phyloP scores from a whole-genome alignment of 30 jellyfish, hydroid and myxozoan genomes.

The Chironex yamaguchii region DNA sequence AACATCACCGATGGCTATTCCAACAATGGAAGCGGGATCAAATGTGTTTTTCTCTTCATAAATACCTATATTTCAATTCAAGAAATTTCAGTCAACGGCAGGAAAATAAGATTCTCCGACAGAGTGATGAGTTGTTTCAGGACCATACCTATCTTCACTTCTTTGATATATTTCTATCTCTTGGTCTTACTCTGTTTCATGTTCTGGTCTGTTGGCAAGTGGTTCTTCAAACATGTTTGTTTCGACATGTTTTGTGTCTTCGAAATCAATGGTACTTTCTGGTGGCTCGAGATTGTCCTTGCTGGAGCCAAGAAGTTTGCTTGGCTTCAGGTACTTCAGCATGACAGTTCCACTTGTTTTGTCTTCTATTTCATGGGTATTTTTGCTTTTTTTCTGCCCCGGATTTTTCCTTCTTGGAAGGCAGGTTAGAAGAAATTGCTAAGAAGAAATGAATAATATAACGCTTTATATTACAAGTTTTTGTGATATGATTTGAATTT shows the following conservation, averaged over 20 bases:
- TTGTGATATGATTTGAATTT: constrained; percentile 9
- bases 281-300: constrained; percentile 50
- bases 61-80: constrained; percentile 29
- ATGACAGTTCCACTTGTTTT: constrained; percentile 49
- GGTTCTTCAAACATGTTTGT: constrained; percentile 31
- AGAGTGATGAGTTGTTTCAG: constrained; percentile 47
- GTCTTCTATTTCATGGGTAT: constrained; percentile 53
- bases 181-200: constrained; percentile 53
- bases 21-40: constrained; percentile 63
- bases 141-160: constrained; percentile 26
- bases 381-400: constrained; percentile 50
- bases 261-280: constrained; percentile 9
- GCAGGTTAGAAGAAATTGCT: constrained; percentile 59
- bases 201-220: constrained; percentile 10
- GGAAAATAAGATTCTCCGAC: constrained; percentile 45
- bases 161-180: constrained; percentile 41
- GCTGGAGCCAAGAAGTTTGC: constrained; percentile 36
- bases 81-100: constrained; percentile 26
- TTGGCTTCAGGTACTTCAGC: constrained; percentile 56
- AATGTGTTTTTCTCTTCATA: constrained; percentile 46
- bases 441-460: constrained; percentile 22
- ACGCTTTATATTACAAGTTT: not conserved
- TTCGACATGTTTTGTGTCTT: constrained; percentile 31
- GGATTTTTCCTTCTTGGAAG: constrained; percentile 46
- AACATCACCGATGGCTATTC: constrained; percentile 48